Evolutionary conservation across 2,113 vertebrate genomes (phyloP), one percentile per base, ranked within the genome.

Genomic region (Forbesichthys papilliferus): DNA sequence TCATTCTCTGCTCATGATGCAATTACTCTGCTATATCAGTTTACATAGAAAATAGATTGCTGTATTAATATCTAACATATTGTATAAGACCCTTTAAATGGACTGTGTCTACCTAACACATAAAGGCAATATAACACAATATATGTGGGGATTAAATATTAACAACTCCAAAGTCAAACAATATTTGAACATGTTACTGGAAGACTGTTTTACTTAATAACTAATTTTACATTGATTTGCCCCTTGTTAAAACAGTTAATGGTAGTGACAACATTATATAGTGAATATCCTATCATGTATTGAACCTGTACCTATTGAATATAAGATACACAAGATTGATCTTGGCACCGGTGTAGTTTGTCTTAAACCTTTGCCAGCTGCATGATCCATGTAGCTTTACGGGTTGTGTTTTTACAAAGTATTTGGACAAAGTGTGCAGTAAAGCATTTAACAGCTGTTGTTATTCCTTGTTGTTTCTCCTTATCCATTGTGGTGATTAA

Each of bases 401-500:
- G 2, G 27, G 27, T 18, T 55, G n/a, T 18, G n/a, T 18, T 18
- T 13, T 53, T 53, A 14, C 52, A 53, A 1, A 53, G 14, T 53
- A 7, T 53, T 6, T 7, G 14, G 53, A 68, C 65, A 46, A 48
- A 13, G 14, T 57, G n/a, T 54, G 61, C 20, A 66, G 27, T 61
- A n/a, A 61, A 13, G 6, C 58, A 11, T 74, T 77, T 61, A 1
- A 65, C 64, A 20, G 33, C 20, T 34, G 56, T n/a, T 55, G 11
- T 58, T 16, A 51, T 2, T 27, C 2, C 27, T 27, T 27, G 27
- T 42, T 53, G 77, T 75, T 79, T 72, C 69, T 27, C 12, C 34
- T 34, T 59, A 6, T 16, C 42, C 8, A 27, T 1, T 10, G 8
- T n/a, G 14, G 13, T 0, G 11, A 70, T 46, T 16, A 13, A 34